phyloP scores from a whole-genome alignment of 2,797 vertebrate species.

The Oreonectes daqikongensis region DNA sequence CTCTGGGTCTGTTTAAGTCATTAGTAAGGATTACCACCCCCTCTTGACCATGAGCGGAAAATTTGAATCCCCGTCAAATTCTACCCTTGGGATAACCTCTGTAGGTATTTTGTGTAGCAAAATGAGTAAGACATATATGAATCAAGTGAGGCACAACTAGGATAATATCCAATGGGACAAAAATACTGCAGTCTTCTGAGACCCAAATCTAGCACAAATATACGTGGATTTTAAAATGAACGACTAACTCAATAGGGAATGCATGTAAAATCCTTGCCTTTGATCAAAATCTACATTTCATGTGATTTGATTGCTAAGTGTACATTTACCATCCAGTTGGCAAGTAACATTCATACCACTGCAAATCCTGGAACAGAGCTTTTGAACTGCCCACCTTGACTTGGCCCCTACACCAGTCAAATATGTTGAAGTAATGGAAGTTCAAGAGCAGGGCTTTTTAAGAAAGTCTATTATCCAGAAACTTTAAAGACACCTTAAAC shows the following conservation, averaged over 20 bases:
- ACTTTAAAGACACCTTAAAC: neutral
- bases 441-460: neutral
- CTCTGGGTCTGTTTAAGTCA: constrained; percentile 36
- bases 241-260: neutral
- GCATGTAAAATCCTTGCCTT: neutral
- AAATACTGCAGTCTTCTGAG: neutral
- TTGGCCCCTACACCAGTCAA: neutral
- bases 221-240: constrained; percentile 5
- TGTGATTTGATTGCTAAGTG: constrained; percentile 13
- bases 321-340: constrained; percentile 8
- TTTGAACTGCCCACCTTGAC: constrained; percentile 8
- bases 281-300: constrained; percentile 2
- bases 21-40: constrained; percentile 31
- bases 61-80: constrained; percentile 23
- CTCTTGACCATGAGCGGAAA: neutral
- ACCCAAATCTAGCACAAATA: neutral
- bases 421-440: neutral
- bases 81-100: constrained; percentile 23
- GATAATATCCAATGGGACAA: constrained; percentile 6
- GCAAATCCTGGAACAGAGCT: constrained; percentile 19
- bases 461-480: neutral
- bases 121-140: constrained; percentile 24
- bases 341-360: constrained; percentile 11
- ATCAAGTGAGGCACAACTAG: constrained; percentile 27
- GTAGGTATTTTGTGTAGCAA: constrained; percentile 27